phyloP scores from a whole-genome alignment of 1,140 invertebrate genomes.

The Pseudachorutes palmiensis region DNA sequence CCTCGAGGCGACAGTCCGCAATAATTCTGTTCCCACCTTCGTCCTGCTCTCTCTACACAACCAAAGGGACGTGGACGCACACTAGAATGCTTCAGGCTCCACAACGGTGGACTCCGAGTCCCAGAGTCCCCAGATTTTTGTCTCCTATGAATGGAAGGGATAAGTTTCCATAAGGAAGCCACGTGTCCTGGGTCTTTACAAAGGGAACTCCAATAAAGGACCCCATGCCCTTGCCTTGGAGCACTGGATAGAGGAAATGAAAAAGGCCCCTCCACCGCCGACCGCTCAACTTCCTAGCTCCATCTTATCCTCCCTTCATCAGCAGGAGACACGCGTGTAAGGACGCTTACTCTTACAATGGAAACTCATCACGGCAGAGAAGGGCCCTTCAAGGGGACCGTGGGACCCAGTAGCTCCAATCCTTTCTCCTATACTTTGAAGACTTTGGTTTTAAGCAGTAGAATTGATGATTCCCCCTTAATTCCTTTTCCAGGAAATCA shows the following conservation, averaged over 20 bases:
- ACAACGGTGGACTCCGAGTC: no score
- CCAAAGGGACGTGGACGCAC: not conserved
- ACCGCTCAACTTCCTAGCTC: not conserved
- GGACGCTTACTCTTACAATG: not conserved
- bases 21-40: slow-evolving; percentile 11
- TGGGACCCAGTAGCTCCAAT: not conserved
- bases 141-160: no score
- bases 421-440: not conserved
- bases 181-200: no score
- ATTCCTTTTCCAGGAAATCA: not conserved
- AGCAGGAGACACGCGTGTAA: not conserved
- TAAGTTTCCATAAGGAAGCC: no score
- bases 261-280: not conserved
- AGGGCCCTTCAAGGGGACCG: not conserved
- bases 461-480: not conserved
- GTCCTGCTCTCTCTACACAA: not conserved
- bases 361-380: not conserved
- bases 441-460: not conserved
- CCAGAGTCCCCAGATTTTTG: no score
- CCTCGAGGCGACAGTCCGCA: slow-evolving; percentile 11
- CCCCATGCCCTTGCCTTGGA: no score
- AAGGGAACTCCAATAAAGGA: no score
- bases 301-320: slow-evolving; percentile 9
- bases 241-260: no score
- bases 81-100: no score